Percentiles rank a stretch among this genome's conserved stretches.
These are phyloP conservation scores for Pelochelys cantorii DNA, from an alignment of 2,797 vertebrate genomes.

Conservation along the genomic window DNA sequence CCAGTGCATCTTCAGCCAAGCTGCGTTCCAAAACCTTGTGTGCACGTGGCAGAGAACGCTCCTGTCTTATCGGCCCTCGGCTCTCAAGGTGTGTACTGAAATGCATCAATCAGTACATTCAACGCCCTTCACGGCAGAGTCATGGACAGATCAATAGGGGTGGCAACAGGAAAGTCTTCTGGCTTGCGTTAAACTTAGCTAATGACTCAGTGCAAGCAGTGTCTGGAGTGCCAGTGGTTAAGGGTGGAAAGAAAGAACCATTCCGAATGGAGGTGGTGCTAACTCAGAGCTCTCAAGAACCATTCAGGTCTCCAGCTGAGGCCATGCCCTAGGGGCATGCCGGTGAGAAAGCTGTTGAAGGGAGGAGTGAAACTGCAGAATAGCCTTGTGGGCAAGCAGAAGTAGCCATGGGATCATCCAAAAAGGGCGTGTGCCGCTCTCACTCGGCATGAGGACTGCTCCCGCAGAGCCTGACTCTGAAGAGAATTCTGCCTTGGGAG, in stretches of 20 bases:
- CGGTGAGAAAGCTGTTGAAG: not conserved
- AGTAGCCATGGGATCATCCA: fast-evolving
- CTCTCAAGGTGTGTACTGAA: fast-evolving
- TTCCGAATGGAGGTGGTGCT: not conserved
- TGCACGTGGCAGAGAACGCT: fast-evolving
- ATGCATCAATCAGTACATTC: fast-evolving
- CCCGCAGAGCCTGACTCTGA: not conserved
- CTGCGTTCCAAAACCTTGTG: not conserved
- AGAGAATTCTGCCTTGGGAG: not conserved
- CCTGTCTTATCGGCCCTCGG: fast-evolving
- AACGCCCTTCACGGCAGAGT: not conserved
- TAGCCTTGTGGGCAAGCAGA: fast-evolving
- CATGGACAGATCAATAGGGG: not conserved
- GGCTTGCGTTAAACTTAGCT: not conserved
- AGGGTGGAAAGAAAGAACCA: not conserved
- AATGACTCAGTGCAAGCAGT: fast-evolving
- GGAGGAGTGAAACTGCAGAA: no score
- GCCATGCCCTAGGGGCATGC: not conserved
- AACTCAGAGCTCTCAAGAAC: not conserved
- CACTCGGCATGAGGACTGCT: fast-evolving
- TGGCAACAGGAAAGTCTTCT: not conserved
- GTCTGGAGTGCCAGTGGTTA: not conserved
- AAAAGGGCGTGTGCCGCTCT: not conserved
- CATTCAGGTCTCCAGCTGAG: not conserved
- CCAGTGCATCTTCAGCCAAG: not conserved